These are phyloP conservation scores for Siderastrea siderea DNA, from an alignment of 92 coral and sea anemone species.

Conservation along the genomic window DNA sequence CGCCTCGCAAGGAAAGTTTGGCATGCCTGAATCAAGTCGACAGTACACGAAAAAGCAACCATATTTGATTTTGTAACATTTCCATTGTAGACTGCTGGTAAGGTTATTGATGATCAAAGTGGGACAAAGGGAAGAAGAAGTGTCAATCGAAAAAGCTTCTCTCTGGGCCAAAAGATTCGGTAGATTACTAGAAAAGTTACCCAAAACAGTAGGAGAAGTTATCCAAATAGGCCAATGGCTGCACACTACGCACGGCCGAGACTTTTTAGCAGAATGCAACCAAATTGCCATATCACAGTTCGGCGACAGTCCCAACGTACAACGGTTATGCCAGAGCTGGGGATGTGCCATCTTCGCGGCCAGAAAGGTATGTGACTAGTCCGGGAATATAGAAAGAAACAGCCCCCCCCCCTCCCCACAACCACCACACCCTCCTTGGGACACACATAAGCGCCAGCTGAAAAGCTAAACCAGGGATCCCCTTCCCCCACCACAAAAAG, in stretches of 20 bases:
- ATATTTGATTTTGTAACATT: too few species aligned
- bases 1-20: too few species aligned
- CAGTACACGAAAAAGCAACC: too few species aligned
- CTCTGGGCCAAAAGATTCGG: slow-evolving; percentile 24
- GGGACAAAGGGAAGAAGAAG: background rate
- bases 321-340: background rate
- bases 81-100: background rate
- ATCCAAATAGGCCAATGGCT: slow-evolving; percentile 22
- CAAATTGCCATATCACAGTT: background rate
- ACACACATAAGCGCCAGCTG: too few species aligned
- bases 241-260: slow-evolving; percentile 12
- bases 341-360: background rate
- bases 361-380: background rate
- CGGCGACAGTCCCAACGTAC: background rate
- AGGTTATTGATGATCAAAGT: background rate
- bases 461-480: too few species aligned
- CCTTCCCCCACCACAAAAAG: too few species aligned
- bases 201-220: slow-evolving; percentile 37
- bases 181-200: background rate
- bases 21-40: too few species aligned
- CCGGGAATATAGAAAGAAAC: too few species aligned
- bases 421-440: too few species aligned
- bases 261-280: background rate
- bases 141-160: background rate
- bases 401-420: too few species aligned